Percentiles rank a stretch among this genome's conserved stretches.
Evolutionary conservation across 1,140 invertebrate genomes (phyloP).

Genomic region (Zaprionus ornatus): DNA sequence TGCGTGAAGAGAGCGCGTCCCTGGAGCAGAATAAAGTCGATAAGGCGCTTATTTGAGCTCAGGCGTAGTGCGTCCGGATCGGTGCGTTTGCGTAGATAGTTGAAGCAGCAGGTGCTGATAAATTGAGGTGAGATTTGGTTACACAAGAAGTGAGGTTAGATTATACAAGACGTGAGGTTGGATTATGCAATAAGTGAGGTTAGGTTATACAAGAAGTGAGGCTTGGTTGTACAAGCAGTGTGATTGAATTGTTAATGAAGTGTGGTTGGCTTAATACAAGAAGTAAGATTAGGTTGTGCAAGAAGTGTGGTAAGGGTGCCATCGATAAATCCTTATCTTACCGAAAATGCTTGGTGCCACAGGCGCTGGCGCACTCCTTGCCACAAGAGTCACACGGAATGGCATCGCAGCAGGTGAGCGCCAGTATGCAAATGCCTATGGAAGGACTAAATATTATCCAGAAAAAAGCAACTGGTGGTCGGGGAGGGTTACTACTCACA

Average conservation of each 20-base stretch:
- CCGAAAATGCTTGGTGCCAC: constrained; percentile 85
- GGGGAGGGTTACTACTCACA: constrained; percentile 33
- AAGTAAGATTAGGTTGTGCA: no score
- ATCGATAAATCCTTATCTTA: constrained; percentile 20
- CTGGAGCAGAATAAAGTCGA: constrained; percentile 78
- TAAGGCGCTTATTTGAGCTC: constrained; percentile 72
- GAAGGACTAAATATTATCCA: background rate
- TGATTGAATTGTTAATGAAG: no score
- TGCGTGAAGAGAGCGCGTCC: constrained; percentile 72
- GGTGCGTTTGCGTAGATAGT: constrained; percentile 77
- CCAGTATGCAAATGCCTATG: constrained; percentile 62
- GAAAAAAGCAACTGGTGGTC: background rate
- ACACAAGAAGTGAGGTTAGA: no score
- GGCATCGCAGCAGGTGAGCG: constrained; percentile 54
- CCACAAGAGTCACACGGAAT: constrained; percentile 85
- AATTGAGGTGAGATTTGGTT: no score
- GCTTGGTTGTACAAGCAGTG: no score
- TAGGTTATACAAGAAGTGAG: background rate
- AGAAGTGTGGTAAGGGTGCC: no score
- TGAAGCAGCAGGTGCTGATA: constrained; percentile 76
- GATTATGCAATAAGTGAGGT: no score
- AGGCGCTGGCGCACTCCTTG: constrained; percentile 85
- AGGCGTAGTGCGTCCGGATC: constrained; percentile 70
- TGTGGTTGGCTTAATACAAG: no score
- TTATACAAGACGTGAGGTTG: no score